Percentiles rank a stretch among this genome's conserved stretches.
These are phyloP conservation scores for Epirrita christyi DNA, from an alignment of 2,888 invertebrate genomes.

Conservation along the genomic window DNA sequence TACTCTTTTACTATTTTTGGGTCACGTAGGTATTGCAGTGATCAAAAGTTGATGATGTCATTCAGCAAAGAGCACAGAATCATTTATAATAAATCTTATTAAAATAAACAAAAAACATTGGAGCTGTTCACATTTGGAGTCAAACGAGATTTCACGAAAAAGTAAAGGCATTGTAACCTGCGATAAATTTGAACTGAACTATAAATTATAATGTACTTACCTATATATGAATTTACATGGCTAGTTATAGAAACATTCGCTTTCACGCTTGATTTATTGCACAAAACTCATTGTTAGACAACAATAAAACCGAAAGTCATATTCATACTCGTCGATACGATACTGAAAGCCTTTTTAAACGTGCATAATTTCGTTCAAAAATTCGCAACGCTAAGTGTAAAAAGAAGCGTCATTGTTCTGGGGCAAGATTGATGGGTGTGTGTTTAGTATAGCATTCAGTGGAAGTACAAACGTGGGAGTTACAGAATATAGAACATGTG, in stretches of 20 bases:
- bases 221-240: conserved; percentile 16
- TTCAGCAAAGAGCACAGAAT: conserved; percentile 9
- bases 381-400: conserved; percentile 55
- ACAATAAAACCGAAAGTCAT: conserved; percentile 63
- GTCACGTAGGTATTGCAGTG: conserved; percentile 3
- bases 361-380: conserved; percentile 48
- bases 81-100: background rate
- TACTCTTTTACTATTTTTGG: conserved; percentile 13
- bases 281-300: conserved; percentile 41
- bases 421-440: conserved; percentile 63
- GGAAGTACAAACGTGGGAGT: conserved; percentile 66
- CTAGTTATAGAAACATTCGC: conserved; percentile 17
- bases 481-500: conserved; percentile 75
- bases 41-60: conserved; percentile 8
- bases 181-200: background rate
- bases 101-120: background rate
- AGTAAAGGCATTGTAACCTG: background rate
- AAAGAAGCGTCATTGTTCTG: conserved; percentile 62
- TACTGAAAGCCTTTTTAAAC: conserved; percentile 47
- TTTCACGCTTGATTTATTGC: conserved; percentile 37
- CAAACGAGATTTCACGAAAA: background rate
- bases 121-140: background rate
- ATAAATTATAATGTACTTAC: no score
- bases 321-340: conserved; percentile 41
- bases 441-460: conserved; percentile 54